Evolutionary conservation across 2,113 vertebrate genomes (phyloP).

Genomic region (Elephantulus edwardii): DNA sequence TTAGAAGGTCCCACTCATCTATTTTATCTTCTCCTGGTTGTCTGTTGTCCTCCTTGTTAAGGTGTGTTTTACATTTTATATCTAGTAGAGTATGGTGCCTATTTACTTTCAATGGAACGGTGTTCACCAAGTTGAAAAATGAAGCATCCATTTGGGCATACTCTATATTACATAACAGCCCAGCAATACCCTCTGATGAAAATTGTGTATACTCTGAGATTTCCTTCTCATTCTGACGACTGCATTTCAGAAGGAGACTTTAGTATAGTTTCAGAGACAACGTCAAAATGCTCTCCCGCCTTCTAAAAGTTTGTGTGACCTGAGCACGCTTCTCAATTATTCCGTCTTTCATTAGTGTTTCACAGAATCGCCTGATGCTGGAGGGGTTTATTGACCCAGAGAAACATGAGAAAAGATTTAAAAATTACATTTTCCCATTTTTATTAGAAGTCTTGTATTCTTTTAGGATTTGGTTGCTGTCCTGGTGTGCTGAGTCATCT

Average conservation of each 20-base stretch:
- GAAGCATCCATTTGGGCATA: background rate
- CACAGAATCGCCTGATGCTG: background rate
- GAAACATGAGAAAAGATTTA: conserved; percentile 1
- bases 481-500: background rate
- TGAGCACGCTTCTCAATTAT: background rate
- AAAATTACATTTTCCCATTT: background rate
- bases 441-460: background rate
- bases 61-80: background rate
- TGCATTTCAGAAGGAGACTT: conserved; percentile 11
- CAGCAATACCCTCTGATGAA: background rate
- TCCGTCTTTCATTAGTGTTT: background rate
- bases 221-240: conserved; percentile 32
- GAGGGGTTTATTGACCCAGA: background rate
- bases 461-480: background rate
- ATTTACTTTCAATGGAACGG: background rate
- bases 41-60: background rate
- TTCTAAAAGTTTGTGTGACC: conserved; percentile 40
- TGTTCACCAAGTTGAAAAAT: background rate
- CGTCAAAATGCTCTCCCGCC: background rate
- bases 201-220: conserved; percentile 6
- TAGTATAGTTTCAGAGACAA: background rate
- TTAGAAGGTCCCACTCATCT: too few species aligned
- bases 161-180: background rate
- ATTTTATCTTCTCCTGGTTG: too few species aligned
- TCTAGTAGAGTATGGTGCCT: background rate